Conservation (phyloP, 2,113 vertebrate genomes). For the Urocolius indicus region DNA sequence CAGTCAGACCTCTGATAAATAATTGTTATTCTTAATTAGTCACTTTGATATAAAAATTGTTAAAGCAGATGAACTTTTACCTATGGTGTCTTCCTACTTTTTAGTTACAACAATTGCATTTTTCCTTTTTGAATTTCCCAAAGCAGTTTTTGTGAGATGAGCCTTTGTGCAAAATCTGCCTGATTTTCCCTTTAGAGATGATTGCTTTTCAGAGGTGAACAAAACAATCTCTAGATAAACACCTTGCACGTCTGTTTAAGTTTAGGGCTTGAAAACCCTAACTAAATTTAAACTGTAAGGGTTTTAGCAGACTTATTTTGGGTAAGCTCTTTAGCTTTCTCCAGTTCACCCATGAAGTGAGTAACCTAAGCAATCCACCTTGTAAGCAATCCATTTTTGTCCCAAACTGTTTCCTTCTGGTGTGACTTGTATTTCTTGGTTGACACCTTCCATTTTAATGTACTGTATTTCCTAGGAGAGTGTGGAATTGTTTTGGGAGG, state of each 20-base stretch:
- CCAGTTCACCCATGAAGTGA: background rate
- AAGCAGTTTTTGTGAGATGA: background rate
- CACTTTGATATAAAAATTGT: background rate
- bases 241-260: background rate
- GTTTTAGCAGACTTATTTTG: background rate
- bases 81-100: background rate
- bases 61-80: background rate
- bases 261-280: background rate
- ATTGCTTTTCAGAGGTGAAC: background rate
- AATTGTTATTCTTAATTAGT: background rate
- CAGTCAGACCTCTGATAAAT: background rate
- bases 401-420: background rate
- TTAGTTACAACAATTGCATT: background rate
- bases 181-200: background rate
- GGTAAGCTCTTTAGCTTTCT: background rate
- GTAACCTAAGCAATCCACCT: background rate
- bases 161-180: background rate
- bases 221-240: background rate
- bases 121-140: background rate
- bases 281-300: background rate
- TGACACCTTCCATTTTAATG: background rate
- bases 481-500: background rate
- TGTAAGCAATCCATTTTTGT: background rate
- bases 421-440: background rate
- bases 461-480: background rate